Conservation (phyloP, 2,888 invertebrate genomes). For the Cyrtodaria siliqua region DNA sequence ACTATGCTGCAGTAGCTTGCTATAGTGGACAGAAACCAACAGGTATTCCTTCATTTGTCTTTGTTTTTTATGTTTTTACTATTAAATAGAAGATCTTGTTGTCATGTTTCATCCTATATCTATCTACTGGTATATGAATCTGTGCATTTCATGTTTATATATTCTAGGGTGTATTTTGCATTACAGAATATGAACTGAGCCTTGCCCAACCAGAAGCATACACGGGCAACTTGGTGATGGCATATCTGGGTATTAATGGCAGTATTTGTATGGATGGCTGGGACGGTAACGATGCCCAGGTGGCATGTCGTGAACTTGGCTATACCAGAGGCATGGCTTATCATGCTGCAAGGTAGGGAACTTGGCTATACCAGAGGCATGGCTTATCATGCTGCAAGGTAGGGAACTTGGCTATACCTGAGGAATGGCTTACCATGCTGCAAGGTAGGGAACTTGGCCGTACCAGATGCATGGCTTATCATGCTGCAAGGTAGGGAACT, state of each 20-base stretch:
- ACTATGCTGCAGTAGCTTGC: slow-evolving; percentile 74
- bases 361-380: too few species aligned
- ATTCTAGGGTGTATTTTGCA: slow-evolving; percentile 6
- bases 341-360: slow-evolving; percentile 47
- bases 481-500: too few species aligned
- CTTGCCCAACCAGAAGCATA: slow-evolving; percentile 40
- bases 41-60: slow-evolving; percentile 34
- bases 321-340: slow-evolving; percentile 68
- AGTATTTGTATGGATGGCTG: slow-evolving; percentile 76
- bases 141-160: too few species aligned
- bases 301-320: slow-evolving; percentile 72
- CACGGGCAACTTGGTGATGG: slow-evolving; percentile 67
- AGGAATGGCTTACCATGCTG: too few species aligned
- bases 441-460: too few species aligned
- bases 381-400: too few species aligned
- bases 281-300: slow-evolving; percentile 72
- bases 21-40: slow-evolving; percentile 61
- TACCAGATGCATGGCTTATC: too few species aligned
- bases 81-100: too few species aligned
- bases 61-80: too few species aligned
- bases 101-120: too few species aligned
- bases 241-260: slow-evolving; percentile 70
- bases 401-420: too few species aligned
- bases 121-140: background rate
- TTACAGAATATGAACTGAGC: slow-evolving; percentile 66